Conservation (phyloP, 2,888 invertebrate species). For the Chrysotoxum bicinctum region DNA sequence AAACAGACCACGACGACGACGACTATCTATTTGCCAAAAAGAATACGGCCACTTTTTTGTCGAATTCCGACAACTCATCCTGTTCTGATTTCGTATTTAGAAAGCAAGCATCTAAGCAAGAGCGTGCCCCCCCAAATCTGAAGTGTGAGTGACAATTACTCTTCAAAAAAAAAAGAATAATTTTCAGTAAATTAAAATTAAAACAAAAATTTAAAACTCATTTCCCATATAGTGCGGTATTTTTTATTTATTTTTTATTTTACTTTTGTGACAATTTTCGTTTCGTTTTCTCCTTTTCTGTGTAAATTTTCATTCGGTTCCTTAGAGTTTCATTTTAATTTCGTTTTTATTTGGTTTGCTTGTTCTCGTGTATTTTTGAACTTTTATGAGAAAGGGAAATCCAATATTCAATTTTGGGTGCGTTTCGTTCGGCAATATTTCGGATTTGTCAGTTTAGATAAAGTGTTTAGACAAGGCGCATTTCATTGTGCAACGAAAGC, state of each 20-base stretch:
- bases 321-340: conserved; percentile 47
- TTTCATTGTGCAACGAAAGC: conserved; percentile 72
- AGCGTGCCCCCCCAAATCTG: conserved; percentile 70
- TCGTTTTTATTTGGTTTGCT: background rate
- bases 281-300: conserved; percentile 62
- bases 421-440: conserved; percentile 64
- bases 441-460: conserved; percentile 73
- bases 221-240: conserved; percentile 34
- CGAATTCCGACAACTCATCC: conserved; percentile 56
- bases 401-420: conserved; percentile 68
- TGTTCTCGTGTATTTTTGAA: conserved; percentile 4
- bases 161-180: conserved; percentile 2
- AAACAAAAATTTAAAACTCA: conserved; percentile 26
- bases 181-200: conserved; percentile 27
- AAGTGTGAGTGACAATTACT: conserved; percentile 70
- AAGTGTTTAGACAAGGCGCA: conserved; percentile 74
- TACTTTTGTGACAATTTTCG: conserved; percentile 22
- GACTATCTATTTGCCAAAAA: conserved; percentile 33
- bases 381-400: conserved; percentile 64
- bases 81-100: conserved; percentile 68
- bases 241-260: conserved; percentile 25
- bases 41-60: conserved; percentile 68
- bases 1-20: background rate
- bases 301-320: conserved; percentile 66
- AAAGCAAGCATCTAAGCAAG: conserved; percentile 70